phyloP scores from a whole-genome alignment of 2,113 vertebrate genomes.

The Narcine bancroftii region DNA sequence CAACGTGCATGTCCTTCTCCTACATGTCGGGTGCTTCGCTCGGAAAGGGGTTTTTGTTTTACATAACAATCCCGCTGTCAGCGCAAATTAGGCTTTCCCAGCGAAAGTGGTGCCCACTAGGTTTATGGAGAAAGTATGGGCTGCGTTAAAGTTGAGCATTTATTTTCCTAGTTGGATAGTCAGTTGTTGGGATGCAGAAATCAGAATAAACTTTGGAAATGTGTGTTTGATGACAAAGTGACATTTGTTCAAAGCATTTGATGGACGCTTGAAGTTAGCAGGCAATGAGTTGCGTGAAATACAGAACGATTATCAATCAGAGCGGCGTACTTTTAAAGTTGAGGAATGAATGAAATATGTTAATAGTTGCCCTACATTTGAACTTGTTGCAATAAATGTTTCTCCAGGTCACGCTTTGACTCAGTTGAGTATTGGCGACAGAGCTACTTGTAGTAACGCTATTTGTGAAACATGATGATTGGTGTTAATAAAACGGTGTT shows the following conservation, averaged over 20 bases:
- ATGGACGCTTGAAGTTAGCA: neutral
- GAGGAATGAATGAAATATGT: neutral
- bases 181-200: neutral
- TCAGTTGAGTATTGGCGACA: neutral
- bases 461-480: neutral
- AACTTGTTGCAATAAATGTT: neutral
- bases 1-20: neutral
- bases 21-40: neutral
- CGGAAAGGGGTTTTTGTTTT: neutral
- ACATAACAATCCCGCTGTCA: neutral
- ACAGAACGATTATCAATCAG: neutral
- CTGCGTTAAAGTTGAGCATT: slow-evolving; percentile 10
- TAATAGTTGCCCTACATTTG: neutral
- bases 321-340: neutral
- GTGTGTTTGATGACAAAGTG: neutral
- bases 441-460: neutral
- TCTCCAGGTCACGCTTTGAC: neutral
- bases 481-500: no score
- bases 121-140: neutral
- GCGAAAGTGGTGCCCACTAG: neutral
- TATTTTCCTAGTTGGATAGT: neutral
- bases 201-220: slow-evolving; percentile 13
- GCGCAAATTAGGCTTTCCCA: neutral
- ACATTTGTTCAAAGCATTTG: neutral
- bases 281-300: neutral